Base-by-base conservation (phyloP, 2,888 invertebrate species). In the Tenthredo amoena region DNA sequence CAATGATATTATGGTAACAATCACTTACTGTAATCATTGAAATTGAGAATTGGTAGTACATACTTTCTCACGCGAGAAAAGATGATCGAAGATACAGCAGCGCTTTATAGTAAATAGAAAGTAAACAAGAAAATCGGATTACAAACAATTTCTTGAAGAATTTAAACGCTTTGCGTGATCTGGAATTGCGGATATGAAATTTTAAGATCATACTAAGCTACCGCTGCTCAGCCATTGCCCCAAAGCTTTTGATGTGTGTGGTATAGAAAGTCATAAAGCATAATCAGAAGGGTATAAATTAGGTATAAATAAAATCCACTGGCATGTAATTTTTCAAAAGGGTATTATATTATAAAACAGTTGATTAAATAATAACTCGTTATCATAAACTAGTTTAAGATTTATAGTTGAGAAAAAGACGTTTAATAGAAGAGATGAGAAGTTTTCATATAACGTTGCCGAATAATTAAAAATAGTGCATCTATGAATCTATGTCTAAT, bases 251-350 rank as follows among this genome's bases (percentile, higher is more conserved):
- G 3, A 74, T 74, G 21, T 40, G 21, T 31, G 26, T 43, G 74
- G 68, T 68, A 26, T 50, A 50, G 47, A 18, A 15, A 77, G 55
- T 77, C 9, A 34, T 50, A 21, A 77, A 26, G 34, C 77, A 77
- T 55, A 26, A 18, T 50, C n/a, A 77, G n/a, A 77, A 50, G 77
- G 77, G 77, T 77, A 77, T 77, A 72, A 74, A 43, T 43, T 40
- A 74, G 9, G n/a, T 40, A 43, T 74, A 21, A 43, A 18, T n/a
- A 26, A 74, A 71, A 74, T 43, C 21, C 72, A 43, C 21, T 74
- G 72, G 43, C 72, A 55, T 77, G 77, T 77, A 77, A 77, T 77
- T 77, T 77, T 77, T 26, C 34, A 68, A 68, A 34, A 55, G 18
- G 40, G 40, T n/a, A 10, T 21, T 55, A 77, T 31, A 76, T 47